These are phyloP conservation scores for Actenoides lindsayi DNA, from an alignment of 2,113 vertebrate species.

Conservation along the genomic window DNA sequence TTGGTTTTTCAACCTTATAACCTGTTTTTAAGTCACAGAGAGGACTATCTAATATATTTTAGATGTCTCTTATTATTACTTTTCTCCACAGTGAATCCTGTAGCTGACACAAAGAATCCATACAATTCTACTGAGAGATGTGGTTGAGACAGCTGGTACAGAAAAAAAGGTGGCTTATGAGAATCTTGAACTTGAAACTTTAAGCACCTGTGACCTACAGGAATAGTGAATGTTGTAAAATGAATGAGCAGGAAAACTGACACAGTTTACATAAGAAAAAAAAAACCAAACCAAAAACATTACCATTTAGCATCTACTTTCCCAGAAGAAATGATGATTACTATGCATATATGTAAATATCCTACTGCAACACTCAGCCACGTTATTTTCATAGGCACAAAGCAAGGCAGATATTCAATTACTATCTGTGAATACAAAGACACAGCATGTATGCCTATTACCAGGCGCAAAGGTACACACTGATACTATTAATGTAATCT, in stretches of 20 bases:
- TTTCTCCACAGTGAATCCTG: background rate
- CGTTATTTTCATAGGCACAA: background rate
- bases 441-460: background rate
- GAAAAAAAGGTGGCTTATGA: background rate
- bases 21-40: background rate
- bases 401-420: background rate
- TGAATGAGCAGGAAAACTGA: background rate
- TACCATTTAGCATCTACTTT: background rate
- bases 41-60: background rate
- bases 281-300: background rate
- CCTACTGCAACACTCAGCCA: background rate
- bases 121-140: background rate
- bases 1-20: background rate
- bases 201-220: background rate
- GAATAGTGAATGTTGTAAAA: background rate
- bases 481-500: background rate
- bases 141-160: background rate
- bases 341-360: background rate
- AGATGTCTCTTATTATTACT: background rate
- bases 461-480: background rate
- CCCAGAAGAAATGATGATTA: background rate
- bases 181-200: background rate
- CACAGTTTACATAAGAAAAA: background rate
- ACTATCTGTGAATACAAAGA: background rate
- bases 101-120: background rate